Evolutionary conservation across 92 coral and sea anemone genomes (phyloP).

Genomic region (Epizoanthus ramosus): DNA sequence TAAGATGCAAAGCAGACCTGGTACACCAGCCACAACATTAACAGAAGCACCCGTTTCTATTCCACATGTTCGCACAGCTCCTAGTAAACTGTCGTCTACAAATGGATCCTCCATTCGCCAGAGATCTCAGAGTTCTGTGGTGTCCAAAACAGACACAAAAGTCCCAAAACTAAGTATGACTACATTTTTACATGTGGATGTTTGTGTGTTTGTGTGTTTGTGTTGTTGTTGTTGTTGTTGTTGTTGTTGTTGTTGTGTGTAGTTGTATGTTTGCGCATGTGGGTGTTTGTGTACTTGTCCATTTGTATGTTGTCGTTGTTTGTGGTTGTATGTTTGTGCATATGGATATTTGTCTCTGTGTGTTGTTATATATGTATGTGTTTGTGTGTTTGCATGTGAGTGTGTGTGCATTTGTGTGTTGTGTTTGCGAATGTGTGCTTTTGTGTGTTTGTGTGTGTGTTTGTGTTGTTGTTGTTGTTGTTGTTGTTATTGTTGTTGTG

Average conservation of each 20-base stretch:
- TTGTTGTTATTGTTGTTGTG: no score
- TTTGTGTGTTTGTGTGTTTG: slow-evolving; percentile 3
- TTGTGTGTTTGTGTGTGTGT: no score
- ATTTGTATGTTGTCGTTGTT: no score
- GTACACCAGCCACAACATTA: slow-evolving; percentile 66
- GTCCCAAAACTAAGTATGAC: slow-evolving; percentile 53
- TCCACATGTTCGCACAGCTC: slow-evolving; percentile 65
- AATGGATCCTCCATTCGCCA: slow-evolving; percentile 58
- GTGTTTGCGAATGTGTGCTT: no score
- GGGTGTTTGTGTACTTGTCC: no score
- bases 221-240: neutral
- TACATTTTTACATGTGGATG: neutral
- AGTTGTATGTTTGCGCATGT: no score
- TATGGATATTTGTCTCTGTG: no score
- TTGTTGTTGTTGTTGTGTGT: neutral
- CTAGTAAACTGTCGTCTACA: slow-evolving; percentile 49
- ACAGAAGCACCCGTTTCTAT: slow-evolving; percentile 36
- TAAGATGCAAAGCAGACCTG: slow-evolving; percentile 68
- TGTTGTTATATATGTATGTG: no score
- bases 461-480: no score
- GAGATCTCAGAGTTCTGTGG: slow-evolving; percentile 86
- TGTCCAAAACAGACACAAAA: slow-evolving; percentile 48
- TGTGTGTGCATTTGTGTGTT: no score
- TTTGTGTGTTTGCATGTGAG: neutral
- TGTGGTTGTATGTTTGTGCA: no score